Evolutionary conservation across 1,140 invertebrate species (phyloP), one percentile per base, ranked within the genome.

Genomic region (Xylocopa sonorina): DNA sequence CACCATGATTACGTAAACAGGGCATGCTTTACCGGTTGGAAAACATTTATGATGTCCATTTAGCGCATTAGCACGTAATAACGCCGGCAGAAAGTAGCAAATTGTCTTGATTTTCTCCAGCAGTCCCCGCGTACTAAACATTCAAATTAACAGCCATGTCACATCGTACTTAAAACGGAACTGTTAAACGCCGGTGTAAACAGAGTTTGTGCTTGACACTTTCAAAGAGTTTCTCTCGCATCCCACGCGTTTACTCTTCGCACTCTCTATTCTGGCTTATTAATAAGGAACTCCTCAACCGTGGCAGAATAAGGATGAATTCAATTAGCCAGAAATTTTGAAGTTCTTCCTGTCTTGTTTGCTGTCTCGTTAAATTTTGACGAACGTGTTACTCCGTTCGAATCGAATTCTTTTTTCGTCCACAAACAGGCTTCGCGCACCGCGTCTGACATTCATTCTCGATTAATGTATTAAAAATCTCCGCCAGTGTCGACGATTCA

Each of bases 391-490:
- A n/a, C n/a, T n/a, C n/a, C n/a, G n/a, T n/a, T n/a, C n/a, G n/a
- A n/a, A n/a, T n/a, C n/a, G n/a, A n/a, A n/a, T n/a, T n/a, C n/a
- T n/a, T n/a, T n/a, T n/a, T n/a, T n/a, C n/a, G n/a, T n/a, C n/a
- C 10, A 0, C 29, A 14, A 41, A 62, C 16, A 0, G 21, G 10
- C 18, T 2, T n/a, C n/a, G 9, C 10, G 18, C 55, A 50, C 34
- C 27, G 10, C 29, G 7, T 1, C 7, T 2, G 21, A 21, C n/a
- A 4, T 27, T 43, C 29, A 16, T 24, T 7, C 27, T 16, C 53
- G 53, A 58, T 57, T 7, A 46, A 32, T 21, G 41, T 46, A 58
- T 60, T 50, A 72, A 60, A 73, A 50, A 29, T 48, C 34, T 29
- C 18, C 38, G 0, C 7, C 41, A 18, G 38, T 41, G 55, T 60